Evolutionary conservation across 2,888 invertebrate genomes (phyloP), one percentile per base, ranked within the genome.

Genomic region (Polylopha cassiicola): DNA sequence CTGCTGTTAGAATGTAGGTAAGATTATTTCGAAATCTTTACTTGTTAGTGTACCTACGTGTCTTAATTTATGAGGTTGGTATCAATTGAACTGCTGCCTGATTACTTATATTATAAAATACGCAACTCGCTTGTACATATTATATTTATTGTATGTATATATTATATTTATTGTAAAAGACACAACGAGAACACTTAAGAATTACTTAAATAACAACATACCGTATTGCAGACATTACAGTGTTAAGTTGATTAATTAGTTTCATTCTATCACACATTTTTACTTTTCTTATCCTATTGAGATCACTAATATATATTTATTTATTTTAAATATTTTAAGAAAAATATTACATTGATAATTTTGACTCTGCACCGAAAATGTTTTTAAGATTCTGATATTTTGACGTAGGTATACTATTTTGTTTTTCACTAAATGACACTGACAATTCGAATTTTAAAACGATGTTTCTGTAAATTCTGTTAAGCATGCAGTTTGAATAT

Each of bases 241-340:
- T 59, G 56, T 79, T 78, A 23, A 85, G 46, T 59, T 72, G 70
- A 41, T 56, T 61, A 30, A 82, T 81, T 24, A 80, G 56, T 26
- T 64, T 65, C 72, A 76, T 69, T 30, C 82, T 65, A 43, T 81
- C 74, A 48, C 84, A 85, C 84, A 85, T 85, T 58, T 62, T 69
- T 47, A 20, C 27, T 28, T 42, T 43, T 45, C n/a, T 30, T 29
- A 10, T 11, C n/a, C n/a, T 7, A 20, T 20, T 11, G 16, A 13
- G 5, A 23, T 23, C 8, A n/a, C 37, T 23, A 17, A 42, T 21
- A 37, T 44, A 37, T 39, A 33, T 34, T 23, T 18, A 23, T 17
- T 3, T 8, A 14, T 26, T 26, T 27, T 27, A 30, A 23, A 30
- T 14, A 23, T 21, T 30, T 14, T 32, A 20, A 29, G 20, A 27